These are phyloP conservation scores for Salarias fasciatus DNA, from an alignment of 2,797 vertebrate species.

Conservation along the genomic window DNA sequence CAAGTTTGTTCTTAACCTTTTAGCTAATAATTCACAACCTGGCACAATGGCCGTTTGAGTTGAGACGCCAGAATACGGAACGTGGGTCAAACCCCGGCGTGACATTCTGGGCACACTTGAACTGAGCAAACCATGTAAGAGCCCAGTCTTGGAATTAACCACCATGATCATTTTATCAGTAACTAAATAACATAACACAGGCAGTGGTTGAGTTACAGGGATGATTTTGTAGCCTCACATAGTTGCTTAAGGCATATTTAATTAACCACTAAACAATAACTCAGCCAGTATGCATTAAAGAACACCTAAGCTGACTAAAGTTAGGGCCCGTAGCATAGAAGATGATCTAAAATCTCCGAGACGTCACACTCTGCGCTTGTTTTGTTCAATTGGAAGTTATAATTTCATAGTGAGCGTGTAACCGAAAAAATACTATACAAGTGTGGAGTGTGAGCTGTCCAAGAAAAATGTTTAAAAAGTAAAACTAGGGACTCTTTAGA, in stretches of 20 bases:
- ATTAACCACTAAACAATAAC: constrained; percentile 36
- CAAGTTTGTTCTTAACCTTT: constrained; percentile 27
- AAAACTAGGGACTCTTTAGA: constrained; percentile 79
- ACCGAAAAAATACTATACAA: constrained; percentile 10
- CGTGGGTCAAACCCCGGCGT: constrained; percentile 9
- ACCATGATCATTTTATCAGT: constrained; percentile 29
- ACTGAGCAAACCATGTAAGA: constrained; percentile 66
- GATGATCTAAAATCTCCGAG: constrained; percentile 18
- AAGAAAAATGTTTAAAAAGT: constrained; percentile 29
- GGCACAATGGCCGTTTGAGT: constrained; percentile 15
- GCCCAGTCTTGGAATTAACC: constrained; percentile 62
- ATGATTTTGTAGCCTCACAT: constrained; percentile 37
- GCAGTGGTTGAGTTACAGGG: too few relatives aligned
- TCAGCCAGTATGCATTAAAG: neutral
- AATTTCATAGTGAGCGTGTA: neutral
- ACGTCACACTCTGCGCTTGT: constrained; percentile 72
- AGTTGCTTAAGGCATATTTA: constrained; percentile 16
- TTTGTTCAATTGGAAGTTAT: constrained; percentile 40
- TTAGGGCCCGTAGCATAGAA: constrained; percentile 50
- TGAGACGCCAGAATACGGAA: constrained; percentile 34
- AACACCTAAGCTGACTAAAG: constrained; percentile 36
- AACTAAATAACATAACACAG: constrained; percentile 30
- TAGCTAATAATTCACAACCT: constrained; percentile 34
- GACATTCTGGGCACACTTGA: constrained; percentile 42
- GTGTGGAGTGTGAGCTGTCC: constrained; percentile 72